Conservation (phyloP, 2,113 vertebrate species). For the Nyctibius bracteatus region DNA sequence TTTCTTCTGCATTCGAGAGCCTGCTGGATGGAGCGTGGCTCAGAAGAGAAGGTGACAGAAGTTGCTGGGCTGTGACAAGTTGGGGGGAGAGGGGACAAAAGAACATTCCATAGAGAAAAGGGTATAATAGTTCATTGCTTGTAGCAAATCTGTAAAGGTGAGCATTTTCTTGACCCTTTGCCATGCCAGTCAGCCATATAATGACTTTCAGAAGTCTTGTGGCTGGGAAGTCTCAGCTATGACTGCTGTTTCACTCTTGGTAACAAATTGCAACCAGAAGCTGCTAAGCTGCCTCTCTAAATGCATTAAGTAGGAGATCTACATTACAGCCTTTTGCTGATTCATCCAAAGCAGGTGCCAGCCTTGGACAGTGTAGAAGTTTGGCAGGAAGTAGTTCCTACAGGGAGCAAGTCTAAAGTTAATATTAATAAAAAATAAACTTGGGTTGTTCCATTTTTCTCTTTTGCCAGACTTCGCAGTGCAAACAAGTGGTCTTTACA, state of each 20-base stretch:
- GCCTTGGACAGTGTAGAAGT: background rate
- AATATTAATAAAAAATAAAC: background rate
- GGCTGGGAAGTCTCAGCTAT: background rate
- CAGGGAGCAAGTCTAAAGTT: background rate
- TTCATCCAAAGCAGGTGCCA: background rate
- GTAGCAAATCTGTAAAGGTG: background rate
- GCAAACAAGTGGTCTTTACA: background rate
- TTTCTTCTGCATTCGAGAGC: background rate
- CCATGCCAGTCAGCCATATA: background rate
- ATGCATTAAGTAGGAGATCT: background rate
- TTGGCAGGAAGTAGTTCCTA: background rate
- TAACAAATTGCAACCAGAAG: background rate
- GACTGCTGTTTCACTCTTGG: background rate
- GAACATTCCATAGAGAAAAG: background rate
- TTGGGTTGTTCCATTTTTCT: background rate
- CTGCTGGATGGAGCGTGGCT: background rate
- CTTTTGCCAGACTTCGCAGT: background rate
- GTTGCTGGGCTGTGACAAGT: background rate
- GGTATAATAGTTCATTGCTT: background rate
- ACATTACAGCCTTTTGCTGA: background rate
- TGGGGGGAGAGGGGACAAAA: background rate
- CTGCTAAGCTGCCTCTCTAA: background rate
- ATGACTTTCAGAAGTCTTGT: background rate
- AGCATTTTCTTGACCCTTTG: constrained; percentile 20
- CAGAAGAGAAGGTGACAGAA: background rate